Conservation (phyloP, 2,888 invertebrate genomes). For the Erebia ligea region DNA sequence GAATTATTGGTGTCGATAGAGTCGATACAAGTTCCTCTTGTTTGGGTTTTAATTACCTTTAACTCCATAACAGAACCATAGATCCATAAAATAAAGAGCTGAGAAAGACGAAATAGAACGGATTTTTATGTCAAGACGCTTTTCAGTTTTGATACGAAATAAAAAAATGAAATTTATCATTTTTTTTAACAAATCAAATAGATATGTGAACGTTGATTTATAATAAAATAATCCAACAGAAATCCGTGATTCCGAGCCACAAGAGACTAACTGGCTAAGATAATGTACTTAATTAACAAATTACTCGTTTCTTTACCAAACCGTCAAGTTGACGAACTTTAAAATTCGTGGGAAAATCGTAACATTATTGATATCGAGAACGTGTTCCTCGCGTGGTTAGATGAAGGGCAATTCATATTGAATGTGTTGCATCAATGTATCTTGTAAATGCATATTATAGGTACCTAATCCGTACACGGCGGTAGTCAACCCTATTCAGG, state of each 20-base stretch:
- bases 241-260: not conserved
- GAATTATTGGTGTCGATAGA: not conserved
- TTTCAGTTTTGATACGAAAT: not conserved
- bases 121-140: not conserved
- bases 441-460: slow-evolving; percentile 14
- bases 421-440: slow-evolving; percentile 36
- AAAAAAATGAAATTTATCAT: not conserved
- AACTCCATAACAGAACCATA: no score
- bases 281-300: not conserved
- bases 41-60: no score
- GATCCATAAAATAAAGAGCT: no score
- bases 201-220: not conserved
- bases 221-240: not conserved
- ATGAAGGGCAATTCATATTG: slow-evolving; percentile 43
- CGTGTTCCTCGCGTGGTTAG: slow-evolving; percentile 38
- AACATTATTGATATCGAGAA: slow-evolving; percentile 9
- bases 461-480: slow-evolving; percentile 36
- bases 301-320: not conserved
- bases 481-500: slow-evolving; percentile 62
- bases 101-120: not conserved
- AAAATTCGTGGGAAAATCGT: slow-evolving; percentile 40
- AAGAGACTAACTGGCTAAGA: not conserved
- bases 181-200: not conserved
- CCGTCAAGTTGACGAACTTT: not conserved
- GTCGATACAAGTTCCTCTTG: no score